Percentiles rank a stretch among this genome's conserved stretches.
These are phyloP conservation scores for Galaxea fascicularis DNA, from an alignment of 92 coral and sea anemone species.

Conservation along the genomic window DNA sequence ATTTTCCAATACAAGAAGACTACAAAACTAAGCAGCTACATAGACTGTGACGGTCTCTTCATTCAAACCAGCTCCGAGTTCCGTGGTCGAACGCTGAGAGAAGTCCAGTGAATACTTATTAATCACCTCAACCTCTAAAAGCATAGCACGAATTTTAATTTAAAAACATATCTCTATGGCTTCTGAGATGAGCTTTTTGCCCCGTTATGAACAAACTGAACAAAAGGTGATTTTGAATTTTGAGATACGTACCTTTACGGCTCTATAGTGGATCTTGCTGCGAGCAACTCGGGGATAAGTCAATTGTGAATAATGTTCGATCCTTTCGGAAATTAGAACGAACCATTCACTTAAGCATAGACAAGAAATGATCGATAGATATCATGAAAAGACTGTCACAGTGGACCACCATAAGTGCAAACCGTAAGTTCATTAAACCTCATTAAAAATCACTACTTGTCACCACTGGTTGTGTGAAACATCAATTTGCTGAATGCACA, in stretches of 20 bases:
- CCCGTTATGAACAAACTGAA: background rate
- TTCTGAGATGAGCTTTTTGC: background rate
- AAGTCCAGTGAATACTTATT: too few species aligned
- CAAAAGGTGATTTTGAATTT: background rate
- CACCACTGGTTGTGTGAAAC: background rate
- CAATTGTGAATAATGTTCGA: background rate
- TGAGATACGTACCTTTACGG: background rate
- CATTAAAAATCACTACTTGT: background rate
- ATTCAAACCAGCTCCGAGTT: too few species aligned
- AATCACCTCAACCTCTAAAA: background rate
- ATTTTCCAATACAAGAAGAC: too few species aligned
- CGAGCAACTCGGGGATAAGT: background rate
- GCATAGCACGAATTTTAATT: background rate
- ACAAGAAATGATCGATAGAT: background rate
- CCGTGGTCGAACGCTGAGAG: too few species aligned
- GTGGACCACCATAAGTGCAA: constrained; percentile 26
- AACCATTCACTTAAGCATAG: background rate
- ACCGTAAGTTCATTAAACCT: background rate
- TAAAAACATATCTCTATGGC: background rate
- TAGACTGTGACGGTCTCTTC: too few species aligned
- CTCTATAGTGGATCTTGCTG: background rate
- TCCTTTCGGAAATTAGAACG: constrained; percentile 4
- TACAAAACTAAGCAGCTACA: too few species aligned
- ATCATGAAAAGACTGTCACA: background rate
- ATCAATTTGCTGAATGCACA: background rate